phyloP scores from a whole-genome alignment of 2,113 vertebrate species.

The Actinemys pallida region DNA sequence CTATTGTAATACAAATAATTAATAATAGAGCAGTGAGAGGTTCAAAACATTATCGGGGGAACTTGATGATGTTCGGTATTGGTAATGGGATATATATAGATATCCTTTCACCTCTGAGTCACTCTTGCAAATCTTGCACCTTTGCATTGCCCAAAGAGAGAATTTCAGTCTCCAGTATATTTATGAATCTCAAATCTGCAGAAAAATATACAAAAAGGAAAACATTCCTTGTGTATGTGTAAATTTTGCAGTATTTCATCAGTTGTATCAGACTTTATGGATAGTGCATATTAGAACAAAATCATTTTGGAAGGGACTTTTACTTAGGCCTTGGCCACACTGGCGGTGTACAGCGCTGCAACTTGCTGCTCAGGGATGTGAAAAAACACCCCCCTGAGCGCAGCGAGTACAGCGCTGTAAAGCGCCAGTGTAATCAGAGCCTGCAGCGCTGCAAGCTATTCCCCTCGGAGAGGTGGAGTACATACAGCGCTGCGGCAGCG shows the following conservation, averaged over 20 bases:
- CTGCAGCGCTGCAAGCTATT: too few species aligned
- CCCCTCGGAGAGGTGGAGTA: too few species aligned
- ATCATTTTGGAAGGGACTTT: not conserved
- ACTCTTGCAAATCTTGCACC: not conserved
- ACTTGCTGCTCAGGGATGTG: too few species aligned
- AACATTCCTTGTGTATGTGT: not conserved
- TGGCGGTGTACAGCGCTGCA: too few species aligned
- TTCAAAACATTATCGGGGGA: rapidly evolving
- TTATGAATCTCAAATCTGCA: not conserved
- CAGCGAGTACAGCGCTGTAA: too few species aligned
- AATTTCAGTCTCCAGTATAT: not conserved
- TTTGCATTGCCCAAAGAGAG: not conserved
- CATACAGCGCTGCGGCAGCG: too few species aligned
- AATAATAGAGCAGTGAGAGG: not conserved
- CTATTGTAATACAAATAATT: not conserved
- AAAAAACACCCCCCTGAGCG: too few species aligned
- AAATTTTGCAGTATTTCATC: not conserved
- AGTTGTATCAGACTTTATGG: not conserved
- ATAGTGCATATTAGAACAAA: not conserved
- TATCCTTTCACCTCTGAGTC: not conserved
- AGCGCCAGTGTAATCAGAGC: too few species aligned
- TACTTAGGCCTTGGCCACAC: too few species aligned
- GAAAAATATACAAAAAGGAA: not conserved
- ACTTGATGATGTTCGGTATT: not conserved
- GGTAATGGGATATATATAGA: not conserved